phyloP scores from a whole-genome alignment of 2,797 vertebrate species.

The Acrocephalus scirpaceus region DNA sequence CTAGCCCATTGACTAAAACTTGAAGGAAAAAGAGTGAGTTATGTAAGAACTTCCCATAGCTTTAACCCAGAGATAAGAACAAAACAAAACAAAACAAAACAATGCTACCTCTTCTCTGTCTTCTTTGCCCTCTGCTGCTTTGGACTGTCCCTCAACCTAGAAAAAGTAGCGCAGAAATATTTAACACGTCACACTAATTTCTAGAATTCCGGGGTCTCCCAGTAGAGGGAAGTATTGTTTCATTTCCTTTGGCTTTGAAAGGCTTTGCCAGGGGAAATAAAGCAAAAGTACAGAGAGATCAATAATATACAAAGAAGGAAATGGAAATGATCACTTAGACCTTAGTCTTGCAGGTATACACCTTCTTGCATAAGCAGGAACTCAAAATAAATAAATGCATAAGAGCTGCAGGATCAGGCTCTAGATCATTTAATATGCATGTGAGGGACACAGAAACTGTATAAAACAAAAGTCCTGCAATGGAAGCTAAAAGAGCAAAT shows the following conservation, averaged over 20 bases:
- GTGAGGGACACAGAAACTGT: background rate
- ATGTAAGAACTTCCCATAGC: background rate
- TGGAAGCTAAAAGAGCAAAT: background rate
- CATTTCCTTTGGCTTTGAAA: slow-evolving; percentile 32
- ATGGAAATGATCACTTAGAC: background rate
- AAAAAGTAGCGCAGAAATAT: background rate
- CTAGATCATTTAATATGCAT: background rate
- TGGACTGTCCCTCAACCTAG: background rate
- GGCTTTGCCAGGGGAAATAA: background rate
- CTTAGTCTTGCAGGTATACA: background rate
- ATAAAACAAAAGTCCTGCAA: background rate
- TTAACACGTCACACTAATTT: background rate
- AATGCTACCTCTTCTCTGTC: background rate
- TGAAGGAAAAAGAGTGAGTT: background rate
- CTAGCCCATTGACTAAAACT: background rate
- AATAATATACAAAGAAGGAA: background rate
- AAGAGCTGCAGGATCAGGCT: background rate
- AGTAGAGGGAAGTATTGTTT: slow-evolving; percentile 71
- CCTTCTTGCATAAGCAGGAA: background rate
- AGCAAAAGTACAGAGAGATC: background rate
- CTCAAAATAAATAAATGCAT: background rate
- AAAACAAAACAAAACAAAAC: background rate
- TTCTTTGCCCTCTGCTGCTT: background rate
- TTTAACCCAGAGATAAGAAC: background rate
- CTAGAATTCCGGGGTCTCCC: slow-evolving; percentile 28